A percentile compares a stretch with the other conserved stretches of the same genome.
These are phyloP conservation scores for Anastatus disparis DNA, from an alignment of 1,140 invertebrate species.

Conservation along the genomic window DNA sequence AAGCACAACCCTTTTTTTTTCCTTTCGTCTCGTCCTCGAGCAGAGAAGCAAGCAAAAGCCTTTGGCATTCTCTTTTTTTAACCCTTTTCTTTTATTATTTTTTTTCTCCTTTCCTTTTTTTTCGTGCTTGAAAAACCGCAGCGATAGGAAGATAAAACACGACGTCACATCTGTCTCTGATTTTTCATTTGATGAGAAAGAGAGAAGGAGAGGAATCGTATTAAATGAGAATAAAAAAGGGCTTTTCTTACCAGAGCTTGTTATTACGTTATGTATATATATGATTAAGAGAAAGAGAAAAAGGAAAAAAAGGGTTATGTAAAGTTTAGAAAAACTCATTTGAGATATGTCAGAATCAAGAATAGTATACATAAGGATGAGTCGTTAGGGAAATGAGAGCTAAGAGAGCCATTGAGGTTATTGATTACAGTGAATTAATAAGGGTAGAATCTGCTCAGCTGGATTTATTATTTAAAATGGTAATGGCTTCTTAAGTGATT, in stretches of 20 bases:
- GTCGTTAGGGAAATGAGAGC: neutral
- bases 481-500: too few species aligned
- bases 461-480: too few species aligned
- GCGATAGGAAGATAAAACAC: slow-evolving; percentile 37
- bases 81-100: slow-evolving; percentile 48
- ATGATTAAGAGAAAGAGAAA: too few species aligned
- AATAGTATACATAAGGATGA: too few species aligned
- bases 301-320: slow-evolving; percentile 2
- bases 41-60: neutral
- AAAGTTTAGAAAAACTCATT: neutral
- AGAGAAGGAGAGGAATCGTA: neutral
- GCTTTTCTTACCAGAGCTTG: neutral
- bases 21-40: neutral
- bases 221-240: neutral
- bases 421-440: neutral
- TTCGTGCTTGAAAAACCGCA: neutral
- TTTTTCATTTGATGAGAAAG: neutral
- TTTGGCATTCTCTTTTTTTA: slow-evolving; percentile 18
- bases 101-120: neutral
- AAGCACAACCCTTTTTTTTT: slow-evolving; percentile 34
- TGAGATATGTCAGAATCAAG: neutral
- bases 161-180: slow-evolving; percentile 33
- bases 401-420: too few species aligned
- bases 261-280: neutral
- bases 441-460: too few species aligned